Conservation (phyloP, 23 tunicate genomes). For the Trididemnum nubilum region DNA sequence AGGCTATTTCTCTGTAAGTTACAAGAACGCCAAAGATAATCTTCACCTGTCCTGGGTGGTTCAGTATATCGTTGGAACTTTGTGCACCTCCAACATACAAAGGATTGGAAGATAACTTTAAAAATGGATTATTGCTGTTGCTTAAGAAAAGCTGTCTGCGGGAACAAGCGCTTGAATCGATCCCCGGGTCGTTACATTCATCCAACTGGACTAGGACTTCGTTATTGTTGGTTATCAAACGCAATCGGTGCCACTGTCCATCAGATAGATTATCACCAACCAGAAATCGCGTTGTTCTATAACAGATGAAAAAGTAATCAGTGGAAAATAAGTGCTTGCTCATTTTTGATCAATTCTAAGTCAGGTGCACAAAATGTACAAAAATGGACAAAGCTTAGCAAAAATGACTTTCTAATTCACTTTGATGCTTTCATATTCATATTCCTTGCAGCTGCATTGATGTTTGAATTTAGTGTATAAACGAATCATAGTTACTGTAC, state of each 20-base stretch:
- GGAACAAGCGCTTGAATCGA: constrained; percentile 27
- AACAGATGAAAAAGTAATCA: neutral
- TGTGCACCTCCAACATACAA: constrained; percentile 59
- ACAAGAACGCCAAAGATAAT: no score
- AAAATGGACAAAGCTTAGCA: no score
- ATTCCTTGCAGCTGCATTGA: no score
- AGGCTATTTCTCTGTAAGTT: no score
- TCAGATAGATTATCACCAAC: constrained; percentile 32
- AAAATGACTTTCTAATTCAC: no score
- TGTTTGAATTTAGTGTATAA: no score
- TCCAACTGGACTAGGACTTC: constrained; percentile 7
- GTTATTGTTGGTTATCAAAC: neutral
- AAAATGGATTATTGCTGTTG: neutral
- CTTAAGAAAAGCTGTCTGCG: neutral
- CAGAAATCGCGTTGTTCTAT: neutral
- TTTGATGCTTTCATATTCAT: no score
- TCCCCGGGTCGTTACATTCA: neutral
- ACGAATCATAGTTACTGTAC: no score
- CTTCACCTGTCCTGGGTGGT: constrained; percentile 53
- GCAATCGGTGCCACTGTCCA: constrained; percentile 55
- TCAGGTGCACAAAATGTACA: no score
- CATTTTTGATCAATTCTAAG: no score
- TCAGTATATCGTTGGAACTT: constrained; percentile 3
- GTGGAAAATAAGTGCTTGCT: no score
- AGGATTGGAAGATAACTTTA: neutral